Evolutionary conservation across 2,113 vertebrate species (phyloP).

Genomic region (Pedetes capensis): DNA sequence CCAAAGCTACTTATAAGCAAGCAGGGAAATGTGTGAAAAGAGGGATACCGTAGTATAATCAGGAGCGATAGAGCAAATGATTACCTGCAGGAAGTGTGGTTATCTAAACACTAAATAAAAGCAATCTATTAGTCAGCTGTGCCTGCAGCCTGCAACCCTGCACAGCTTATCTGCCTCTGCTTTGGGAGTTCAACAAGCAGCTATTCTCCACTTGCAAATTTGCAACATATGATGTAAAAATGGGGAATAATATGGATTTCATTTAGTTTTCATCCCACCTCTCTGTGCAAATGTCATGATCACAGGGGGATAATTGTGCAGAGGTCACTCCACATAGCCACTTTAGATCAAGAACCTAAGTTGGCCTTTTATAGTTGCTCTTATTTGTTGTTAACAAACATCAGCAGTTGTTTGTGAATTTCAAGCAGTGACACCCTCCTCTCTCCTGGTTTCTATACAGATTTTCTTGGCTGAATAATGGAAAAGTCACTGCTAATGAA

Average conservation of each 20-base stretch:
- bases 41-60: background rate
- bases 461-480: slow-evolving; percentile 67
- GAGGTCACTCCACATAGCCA: background rate
- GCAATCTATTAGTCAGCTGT: background rate
- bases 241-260: background rate
- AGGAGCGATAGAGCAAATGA: too few relatives aligned
- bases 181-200: background rate
- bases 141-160: background rate
- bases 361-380: background rate
- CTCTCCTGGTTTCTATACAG: slow-evolving; percentile 56
- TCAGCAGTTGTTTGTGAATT: slow-evolving; percentile 1
- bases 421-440: background rate
- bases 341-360: background rate
- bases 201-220: background rate
- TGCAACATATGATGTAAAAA: background rate
- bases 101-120: background rate
- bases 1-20: background rate
- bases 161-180: background rate
- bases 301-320: background rate
- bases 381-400: slow-evolving; percentile 26
- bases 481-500: slow-evolving; percentile 77
- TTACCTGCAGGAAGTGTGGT: background rate
- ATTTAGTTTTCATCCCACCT: background rate
- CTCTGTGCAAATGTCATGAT: background rate
- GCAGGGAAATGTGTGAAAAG: background rate